Evolutionary conservation across 2,888 invertebrate species (phyloP), one percentile per base, ranked within the genome.

Genomic region (Chymomyza amoena): DNA sequence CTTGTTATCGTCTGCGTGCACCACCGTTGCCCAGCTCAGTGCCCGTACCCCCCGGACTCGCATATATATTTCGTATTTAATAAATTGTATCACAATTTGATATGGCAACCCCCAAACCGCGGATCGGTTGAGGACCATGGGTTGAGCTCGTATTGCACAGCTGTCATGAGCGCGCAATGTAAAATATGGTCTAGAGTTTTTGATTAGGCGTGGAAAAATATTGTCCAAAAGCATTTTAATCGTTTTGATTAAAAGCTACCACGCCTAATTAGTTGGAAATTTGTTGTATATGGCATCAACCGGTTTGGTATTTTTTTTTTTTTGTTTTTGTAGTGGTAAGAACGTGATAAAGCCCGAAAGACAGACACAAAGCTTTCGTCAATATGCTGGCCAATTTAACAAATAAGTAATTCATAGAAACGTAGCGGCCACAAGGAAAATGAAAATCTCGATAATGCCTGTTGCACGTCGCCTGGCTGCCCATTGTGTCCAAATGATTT

Each of bases 61-160:
- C 84, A 73, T 81, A 32, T 32, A 84, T 81, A 86, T 86, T 86
- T 84, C 88, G 88, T 74, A 84, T 84, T 84, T 88, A 88, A 84
- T 88, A 84, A 84, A 88, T 88, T 88, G 87, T 78, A 87, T 80
- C 78, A 86, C 88, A 86, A 87, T 88, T 84, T 88, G 84, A 84
- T 83, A 83, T 80, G 82, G 80, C 82, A 80, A 79, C 73, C 79
- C 84, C 87, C 72, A 70, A 70, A 73, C 80, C 60, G 57, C 61
- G 32, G 50, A 67, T 51, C 9, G 6, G 51, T 6, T 10, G 51
- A 18, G 50, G 32, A 36, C 5, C 16, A n/a, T 62, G 62, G 15
- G 50, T 36, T 32, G 36, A 15, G 61, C 61, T 25, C 72, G 72
- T 81, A 79, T 75, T 71, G 86, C 84, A 32, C 32, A 84, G 87